Evolutionary conservation across 2,888 invertebrate genomes (phyloP), one percentile per base, ranked within the genome.

Genomic region (Periphyllus acericola): DNA sequence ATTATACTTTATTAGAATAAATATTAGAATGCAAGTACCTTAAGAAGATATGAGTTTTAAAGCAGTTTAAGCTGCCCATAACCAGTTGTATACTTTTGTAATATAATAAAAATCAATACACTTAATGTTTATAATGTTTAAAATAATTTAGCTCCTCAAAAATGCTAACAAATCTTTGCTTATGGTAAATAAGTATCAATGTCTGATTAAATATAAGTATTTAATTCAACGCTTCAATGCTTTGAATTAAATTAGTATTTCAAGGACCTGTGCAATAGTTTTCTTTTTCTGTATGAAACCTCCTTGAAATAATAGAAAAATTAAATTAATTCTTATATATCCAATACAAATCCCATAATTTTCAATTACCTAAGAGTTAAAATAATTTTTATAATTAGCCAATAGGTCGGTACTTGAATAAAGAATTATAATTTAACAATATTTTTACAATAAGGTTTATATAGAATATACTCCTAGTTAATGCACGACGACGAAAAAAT

Each of bases 191-290:
- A 19, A 25, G 19, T 74, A 75, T 21, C 32, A 25, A n/a, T 75
- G 75, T 46, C 11, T 52, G 14, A 85, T 71, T 85, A 78, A 66
- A 71, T 71, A 79, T 29, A 78, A 78, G 19, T 71, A 78, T 75
- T 75, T 79, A 66, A 76, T 84, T 78, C 68, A 85, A 85, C 11
- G 55, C 36, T 72, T 80, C 79, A 72, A 71, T 55, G 79, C 21
- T 72, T 79, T 72, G 60, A 72, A 72, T 72, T 29, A 86, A 86
- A 55, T 79, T 86, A 86, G 36, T 52, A 32, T 80, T 86, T 86
- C 86, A 86, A 86, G 86, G 86, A 52, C 79, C 55, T 29, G 5
- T 36, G 19, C 25, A 34, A 78, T 52, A 52, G 46, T 68, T 76
- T 84, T 84, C 84, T 84, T 76, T 84, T 84, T 75, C 17, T 75